These are phyloP conservation scores for Athene noctua DNA, from an alignment of 2,113 vertebrate genomes.

Conservation along the genomic window DNA sequence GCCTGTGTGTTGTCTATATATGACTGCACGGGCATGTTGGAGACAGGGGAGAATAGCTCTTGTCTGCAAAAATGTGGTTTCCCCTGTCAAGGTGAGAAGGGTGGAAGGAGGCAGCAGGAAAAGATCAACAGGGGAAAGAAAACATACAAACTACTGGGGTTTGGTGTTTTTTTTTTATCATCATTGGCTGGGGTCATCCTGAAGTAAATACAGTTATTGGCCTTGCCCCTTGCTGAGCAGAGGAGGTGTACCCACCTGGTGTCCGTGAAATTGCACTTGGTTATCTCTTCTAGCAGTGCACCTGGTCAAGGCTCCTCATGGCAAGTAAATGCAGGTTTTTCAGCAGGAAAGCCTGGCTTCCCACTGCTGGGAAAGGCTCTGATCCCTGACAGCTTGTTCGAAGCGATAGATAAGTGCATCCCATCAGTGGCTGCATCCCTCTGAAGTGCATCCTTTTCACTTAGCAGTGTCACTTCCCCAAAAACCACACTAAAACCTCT, in stretches of 20 bases:
- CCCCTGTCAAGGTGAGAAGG: not conserved
- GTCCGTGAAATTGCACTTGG: not conserved
- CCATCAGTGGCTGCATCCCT: accelerated
- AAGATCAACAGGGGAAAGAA: not conserved
- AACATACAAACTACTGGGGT: not conserved
- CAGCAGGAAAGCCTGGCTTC: not conserved
- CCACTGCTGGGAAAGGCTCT: not conserved
- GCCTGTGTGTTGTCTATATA: not conserved
- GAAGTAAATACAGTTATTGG: conserved; percentile 5
- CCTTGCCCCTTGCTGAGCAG: not conserved
- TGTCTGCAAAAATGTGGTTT: not conserved
- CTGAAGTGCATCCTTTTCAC: not conserved
- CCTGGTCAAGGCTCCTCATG: not conserved
- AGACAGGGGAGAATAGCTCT: not conserved
- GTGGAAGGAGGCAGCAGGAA: not conserved
- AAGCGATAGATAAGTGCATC: accelerated
- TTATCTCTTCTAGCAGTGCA: not conserved
- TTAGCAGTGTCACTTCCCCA: not conserved
- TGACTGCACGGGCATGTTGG: not conserved
- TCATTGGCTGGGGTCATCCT: not conserved
- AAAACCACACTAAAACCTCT: not conserved
- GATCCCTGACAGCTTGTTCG: not conserved
- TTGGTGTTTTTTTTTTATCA: not conserved
- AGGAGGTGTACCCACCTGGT: not conserved
- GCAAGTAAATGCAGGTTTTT: not conserved